Evolutionary conservation across 2,113 vertebrate genomes (phyloP).

Genomic region (Oreochromis aureus): DNA sequence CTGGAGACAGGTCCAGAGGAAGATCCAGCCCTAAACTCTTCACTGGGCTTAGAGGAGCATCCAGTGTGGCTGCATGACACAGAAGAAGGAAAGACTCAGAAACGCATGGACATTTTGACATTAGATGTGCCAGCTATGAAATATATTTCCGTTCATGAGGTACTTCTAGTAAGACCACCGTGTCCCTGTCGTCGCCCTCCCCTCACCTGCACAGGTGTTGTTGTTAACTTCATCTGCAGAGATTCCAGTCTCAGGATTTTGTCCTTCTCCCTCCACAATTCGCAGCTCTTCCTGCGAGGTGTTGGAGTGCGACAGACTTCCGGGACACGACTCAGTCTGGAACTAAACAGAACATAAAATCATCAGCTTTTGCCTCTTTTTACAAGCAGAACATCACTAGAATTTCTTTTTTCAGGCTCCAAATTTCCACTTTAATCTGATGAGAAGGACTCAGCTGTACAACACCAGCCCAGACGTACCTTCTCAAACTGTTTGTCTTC

Average conservation of each 20-base stretch:
- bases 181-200: not conserved
- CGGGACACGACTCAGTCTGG: slow-evolving; percentile 84
- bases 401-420: not conserved
- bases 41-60: slow-evolving; percentile 62
- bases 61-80: slow-evolving; percentile 58
- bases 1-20: slow-evolving; percentile 74
- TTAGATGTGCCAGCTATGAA: not conserved
- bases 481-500: slow-evolving; percentile 97
- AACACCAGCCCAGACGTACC: slow-evolving; percentile 60
- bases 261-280: slow-evolving; percentile 94
- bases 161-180: not conserved
- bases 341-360: slow-evolving; percentile 71
- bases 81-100: not conserved
- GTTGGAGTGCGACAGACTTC: slow-evolving; percentile 81
- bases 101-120: not conserved
- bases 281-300: slow-evolving; percentile 94
- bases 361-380: not conserved
- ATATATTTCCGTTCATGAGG: not conserved
- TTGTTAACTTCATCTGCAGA: slow-evolving; percentile 95
- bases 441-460: not conserved
- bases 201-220: slow-evolving; percentile 87
- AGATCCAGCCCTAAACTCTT: slow-evolving; percentile 67
- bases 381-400: not conserved
- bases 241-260: slow-evolving; percentile 78
- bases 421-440: not conserved